Percentiles rank a stretch among this genome's conserved stretches.
Conservation (phyloP, 1,140 invertebrate species). For the Drosophila murphyi region DNA sequence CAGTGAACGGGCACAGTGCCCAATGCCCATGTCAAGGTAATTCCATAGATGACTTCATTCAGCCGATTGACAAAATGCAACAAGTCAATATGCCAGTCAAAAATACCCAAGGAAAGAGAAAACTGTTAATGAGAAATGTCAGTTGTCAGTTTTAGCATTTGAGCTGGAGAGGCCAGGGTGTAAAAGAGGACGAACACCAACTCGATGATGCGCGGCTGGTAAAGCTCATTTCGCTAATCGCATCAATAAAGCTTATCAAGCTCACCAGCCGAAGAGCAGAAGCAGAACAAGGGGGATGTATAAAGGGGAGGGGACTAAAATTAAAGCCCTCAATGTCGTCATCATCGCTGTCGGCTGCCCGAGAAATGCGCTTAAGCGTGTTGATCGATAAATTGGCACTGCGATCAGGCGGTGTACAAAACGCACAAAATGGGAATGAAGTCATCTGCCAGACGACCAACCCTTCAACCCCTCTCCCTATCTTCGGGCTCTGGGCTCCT, state of each 20-base stretch:
- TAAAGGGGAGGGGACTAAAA: conserved; percentile 25
- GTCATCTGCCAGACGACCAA: conserved; percentile 59
- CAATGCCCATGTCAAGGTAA: conserved; percentile 54
- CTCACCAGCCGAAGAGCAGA: conserved; percentile 36
- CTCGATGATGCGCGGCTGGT: conserved; percentile 40
- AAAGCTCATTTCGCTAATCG: conserved; percentile 81
- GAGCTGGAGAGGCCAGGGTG: not conserved
- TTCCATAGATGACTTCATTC: conserved; percentile 60
- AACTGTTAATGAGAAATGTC: conserved; percentile 80
- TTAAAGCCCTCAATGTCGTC: conserved; percentile 68
- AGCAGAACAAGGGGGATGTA: not conserved
- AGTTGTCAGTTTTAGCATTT: conserved; percentile 66
- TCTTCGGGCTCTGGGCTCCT: too few relatives aligned
- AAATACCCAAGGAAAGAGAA: conserved; percentile 11
- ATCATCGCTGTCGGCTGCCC: conserved; percentile 33
- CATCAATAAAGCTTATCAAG: conserved; percentile 82
- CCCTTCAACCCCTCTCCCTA: not conserved
- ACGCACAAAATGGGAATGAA: conserved; percentile 77
- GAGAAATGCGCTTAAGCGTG: conserved; percentile 79
- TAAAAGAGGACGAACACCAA: not conserved
- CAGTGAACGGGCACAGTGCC: too few relatives aligned
- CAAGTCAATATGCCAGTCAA: conserved; percentile 56
- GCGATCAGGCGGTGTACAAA: conserved; percentile 50
- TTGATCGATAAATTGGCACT: conserved; percentile 80
- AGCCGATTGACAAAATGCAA: conserved; percentile 72